Evolutionary conservation across 2,113 vertebrate species (phyloP).

Genomic region (Carollia perspicillata): DNA sequence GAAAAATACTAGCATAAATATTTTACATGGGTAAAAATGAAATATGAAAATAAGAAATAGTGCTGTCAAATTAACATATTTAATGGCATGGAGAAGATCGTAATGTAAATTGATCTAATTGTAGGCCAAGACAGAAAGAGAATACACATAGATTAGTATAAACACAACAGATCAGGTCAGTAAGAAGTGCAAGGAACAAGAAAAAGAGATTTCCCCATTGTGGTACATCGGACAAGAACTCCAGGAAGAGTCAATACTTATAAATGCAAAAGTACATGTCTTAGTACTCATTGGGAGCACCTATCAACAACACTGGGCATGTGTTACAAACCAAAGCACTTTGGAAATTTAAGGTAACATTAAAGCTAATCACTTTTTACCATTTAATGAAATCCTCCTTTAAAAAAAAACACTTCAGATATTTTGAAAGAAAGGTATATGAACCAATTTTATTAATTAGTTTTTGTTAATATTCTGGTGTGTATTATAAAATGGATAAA

Average conservation of each 20-base stretch:
- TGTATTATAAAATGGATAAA: neutral
- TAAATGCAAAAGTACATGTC: neutral
- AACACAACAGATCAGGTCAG: neutral
- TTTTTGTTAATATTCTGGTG: neutral
- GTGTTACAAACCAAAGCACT: neutral
- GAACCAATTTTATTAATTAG: neutral
- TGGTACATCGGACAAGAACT: neutral
- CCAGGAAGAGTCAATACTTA: neutral
- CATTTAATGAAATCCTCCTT: neutral
- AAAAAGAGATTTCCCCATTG: neutral
- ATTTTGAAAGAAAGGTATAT: neutral
- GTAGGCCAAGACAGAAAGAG: neutral
- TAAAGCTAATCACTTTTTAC: neutral
- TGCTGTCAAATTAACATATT: neutral
- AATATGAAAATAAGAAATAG: neutral
- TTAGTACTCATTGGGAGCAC: neutral
- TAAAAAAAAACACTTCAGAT: neutral
- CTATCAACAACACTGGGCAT: neutral
- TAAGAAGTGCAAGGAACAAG: neutral
- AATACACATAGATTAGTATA: neutral
- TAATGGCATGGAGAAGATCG: neutral
- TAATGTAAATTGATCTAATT: neutral
- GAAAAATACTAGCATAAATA: neutral
- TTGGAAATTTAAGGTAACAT: neutral
- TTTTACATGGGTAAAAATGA: neutral